phyloP scores from a whole-genome alignment of 2,888 invertebrate genomes.

The Calameuta idolon region DNA sequence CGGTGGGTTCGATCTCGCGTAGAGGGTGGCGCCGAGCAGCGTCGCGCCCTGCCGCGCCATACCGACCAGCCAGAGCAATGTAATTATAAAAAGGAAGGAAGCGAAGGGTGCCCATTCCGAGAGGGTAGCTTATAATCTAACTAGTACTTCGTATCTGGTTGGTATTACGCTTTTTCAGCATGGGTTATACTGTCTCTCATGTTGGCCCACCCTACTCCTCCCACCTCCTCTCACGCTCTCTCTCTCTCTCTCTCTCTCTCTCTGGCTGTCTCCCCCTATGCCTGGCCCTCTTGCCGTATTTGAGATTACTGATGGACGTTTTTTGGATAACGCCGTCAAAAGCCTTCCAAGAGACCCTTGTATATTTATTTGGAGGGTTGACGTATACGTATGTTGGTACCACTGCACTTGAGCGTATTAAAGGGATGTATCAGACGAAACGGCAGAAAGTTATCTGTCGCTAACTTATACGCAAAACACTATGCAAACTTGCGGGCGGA shows the following conservation, averaged over 20 bases:
- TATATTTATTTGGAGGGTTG: background rate
- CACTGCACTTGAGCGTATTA: background rate
- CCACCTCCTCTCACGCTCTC: constrained; percentile 30
- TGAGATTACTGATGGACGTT: background rate
- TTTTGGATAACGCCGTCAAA: background rate
- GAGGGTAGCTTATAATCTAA: constrained; percentile 39
- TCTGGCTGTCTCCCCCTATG: background rate
- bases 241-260: constrained; percentile 25
- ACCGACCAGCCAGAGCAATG: constrained; percentile 29
- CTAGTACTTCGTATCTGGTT: constrained; percentile 39
- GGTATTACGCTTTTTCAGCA: constrained; percentile 34
- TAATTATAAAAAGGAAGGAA: constrained; percentile 57
- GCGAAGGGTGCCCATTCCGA: constrained; percentile 24
- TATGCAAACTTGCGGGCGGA: background rate
- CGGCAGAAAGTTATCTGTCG: background rate
- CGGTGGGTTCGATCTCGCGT: constrained; percentile 38
- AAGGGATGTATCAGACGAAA: background rate
- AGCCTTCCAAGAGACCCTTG: background rate
- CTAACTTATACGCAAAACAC: background rate
- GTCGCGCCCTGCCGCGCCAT: background rate
- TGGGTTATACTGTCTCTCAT: background rate
- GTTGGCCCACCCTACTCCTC: constrained; percentile 4
- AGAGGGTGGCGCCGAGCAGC: constrained; percentile 15
- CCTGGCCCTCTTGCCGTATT: background rate
- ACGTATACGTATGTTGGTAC: background rate